Evolutionary conservation across 1,140 invertebrate genomes (phyloP), one percentile per base, ranked within the genome.

Genomic region (Hyles vespertilio): DNA sequence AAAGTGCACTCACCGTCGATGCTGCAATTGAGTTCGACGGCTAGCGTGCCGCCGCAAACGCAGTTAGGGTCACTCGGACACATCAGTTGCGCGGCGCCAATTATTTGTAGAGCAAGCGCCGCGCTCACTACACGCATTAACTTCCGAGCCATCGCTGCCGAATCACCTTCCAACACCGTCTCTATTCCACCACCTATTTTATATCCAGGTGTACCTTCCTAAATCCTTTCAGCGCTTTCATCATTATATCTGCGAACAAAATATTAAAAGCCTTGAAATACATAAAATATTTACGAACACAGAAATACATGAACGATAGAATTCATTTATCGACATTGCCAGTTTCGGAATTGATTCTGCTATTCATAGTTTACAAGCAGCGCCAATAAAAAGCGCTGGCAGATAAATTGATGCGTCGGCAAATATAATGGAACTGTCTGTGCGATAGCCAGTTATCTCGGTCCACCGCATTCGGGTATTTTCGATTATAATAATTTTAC

Each of bases 61-160:
- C 85, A 88, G 81, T 88, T 85, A 76, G 82, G 77, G 68, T 85
- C 77, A 79, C 74, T 83, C 63, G 82, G 85, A 63, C 84, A 88
- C 70, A 73, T 74, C 67, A 73, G 64, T 71, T 63, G 70, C 58
- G 71, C 68, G 58, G 79, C 81, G 51, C 69, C 77, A 77, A 86
- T 81, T 76, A 79, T 72, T 60, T 84, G 79, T 65, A 81, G 72
- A 59, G 72, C 67, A 54, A 83, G 69, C 63, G 74, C 77, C 62
- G 74, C 63, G 58, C 75, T 70, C 62, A 81, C 69, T 61, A 71
- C 72, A 61, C 69, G 72, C 67, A 77, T 64, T 63, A 79, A 63
- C 70, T 79, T 76, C 47, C 69, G 64, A 73, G 56, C 72, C 84
- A 84, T 87, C 58, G 59, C 55, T 74, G 50, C 5, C 5, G 2